Conservation (phyloP, 2,888 invertebrate genomes). For the Petrophora chlorosata region DNA sequence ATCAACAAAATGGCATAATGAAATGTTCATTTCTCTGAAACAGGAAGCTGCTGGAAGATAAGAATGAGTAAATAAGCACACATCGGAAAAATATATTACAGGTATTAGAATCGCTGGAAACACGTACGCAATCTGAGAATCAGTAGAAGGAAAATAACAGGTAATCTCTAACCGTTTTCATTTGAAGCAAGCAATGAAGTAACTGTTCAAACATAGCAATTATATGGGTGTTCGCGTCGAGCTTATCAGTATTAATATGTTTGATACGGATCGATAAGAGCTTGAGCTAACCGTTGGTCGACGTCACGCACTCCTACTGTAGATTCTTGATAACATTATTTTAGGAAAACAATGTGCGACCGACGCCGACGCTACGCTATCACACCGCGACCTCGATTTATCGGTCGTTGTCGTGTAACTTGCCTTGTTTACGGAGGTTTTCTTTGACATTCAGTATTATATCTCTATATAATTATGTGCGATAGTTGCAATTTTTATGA, state of each 20-base stretch:
- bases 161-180: background rate
- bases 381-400: conserved; percentile 60
- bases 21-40: conserved; percentile 7
- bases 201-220: conserved; percentile 17
- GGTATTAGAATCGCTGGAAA: conserved; percentile 7
- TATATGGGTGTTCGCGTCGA: conserved; percentile 14
- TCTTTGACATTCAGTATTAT: too few species aligned
- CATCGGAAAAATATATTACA: conserved; percentile 4
- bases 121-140: conserved; percentile 1
- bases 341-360: conserved; percentile 54
- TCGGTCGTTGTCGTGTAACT: conserved; percentile 66
- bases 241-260: conserved; percentile 21
- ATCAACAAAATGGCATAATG: background rate
- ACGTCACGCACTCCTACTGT: conserved; percentile 50
- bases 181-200: conserved; percentile 1
- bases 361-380: conserved; percentile 41
- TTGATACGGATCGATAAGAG: conserved; percentile 30
- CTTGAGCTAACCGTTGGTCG: conserved; percentile 39
- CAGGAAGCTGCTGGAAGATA: conserved; percentile 2
- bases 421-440: conserved; percentile 60
- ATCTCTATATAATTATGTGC: conserved; percentile 6
- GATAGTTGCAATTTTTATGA: too few species aligned
- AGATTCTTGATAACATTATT: conserved; percentile 57
- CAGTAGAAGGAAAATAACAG: background rate
- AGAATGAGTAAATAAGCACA: conserved; percentile 7